phyloP scores from a whole-genome alignment of 1,140 invertebrate genomes.

The Marisa cornuarietis region DNA sequence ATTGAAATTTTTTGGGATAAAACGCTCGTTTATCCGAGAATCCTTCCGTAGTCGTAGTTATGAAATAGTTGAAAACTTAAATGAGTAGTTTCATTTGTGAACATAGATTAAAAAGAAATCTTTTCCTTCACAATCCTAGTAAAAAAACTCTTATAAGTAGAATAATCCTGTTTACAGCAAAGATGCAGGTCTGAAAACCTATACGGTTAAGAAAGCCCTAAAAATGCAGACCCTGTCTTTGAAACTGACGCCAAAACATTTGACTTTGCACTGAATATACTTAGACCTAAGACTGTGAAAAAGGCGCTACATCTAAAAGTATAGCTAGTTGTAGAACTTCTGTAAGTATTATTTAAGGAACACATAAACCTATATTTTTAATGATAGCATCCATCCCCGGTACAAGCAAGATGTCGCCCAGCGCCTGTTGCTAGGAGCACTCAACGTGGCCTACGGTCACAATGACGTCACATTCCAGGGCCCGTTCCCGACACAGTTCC shows the following conservation, averaged over 20 bases:
- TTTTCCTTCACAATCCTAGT: too few species aligned
- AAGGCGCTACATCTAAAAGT: neutral
- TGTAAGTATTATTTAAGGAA: too few species aligned
- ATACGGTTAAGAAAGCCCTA: too few species aligned
- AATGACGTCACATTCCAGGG: conserved; percentile 24
- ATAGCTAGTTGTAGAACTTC: too few species aligned
- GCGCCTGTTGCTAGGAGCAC: conserved; percentile 32
- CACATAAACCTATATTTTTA: neutral
- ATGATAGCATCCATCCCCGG: conserved; percentile 41
- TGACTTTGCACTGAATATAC: neutral
- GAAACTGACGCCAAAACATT: too few species aligned
- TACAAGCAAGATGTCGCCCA: conserved; percentile 37
- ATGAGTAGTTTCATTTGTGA: too few species aligned
- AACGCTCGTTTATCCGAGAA: too few species aligned
- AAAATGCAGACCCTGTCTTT: too few species aligned
- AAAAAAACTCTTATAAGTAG: neutral
- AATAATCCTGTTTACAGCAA: neutral
- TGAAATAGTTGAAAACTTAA: neutral
- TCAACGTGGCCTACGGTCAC: conserved; percentile 38
- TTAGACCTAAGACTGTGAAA: neutral
- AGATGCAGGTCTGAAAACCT: too few species aligned
- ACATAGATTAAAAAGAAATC: too few species aligned
- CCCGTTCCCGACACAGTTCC: conserved; percentile 12
- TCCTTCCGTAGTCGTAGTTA: neutral
- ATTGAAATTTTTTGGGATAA: too few species aligned